Conservation (phyloP, 2,888 invertebrate genomes). For the Amphipoea oculea region DNA sequence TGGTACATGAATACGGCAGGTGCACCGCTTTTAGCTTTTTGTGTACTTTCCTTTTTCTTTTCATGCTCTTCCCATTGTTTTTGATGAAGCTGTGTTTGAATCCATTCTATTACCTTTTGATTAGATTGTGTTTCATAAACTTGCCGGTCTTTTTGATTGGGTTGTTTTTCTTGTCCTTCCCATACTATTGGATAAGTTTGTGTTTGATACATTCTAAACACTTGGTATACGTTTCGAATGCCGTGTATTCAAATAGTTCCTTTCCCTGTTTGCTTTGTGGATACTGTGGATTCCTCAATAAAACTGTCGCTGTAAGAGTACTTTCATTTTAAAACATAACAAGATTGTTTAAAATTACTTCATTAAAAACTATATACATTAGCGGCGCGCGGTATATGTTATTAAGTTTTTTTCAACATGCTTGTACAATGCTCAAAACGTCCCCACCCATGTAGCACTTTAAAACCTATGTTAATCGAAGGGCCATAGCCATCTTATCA, state of each 20-base stretch:
- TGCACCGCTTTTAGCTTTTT: slow-evolving; percentile 34
- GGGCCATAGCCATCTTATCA: too few species aligned
- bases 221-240: slow-evolving; percentile 33
- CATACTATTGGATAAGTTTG: not conserved
- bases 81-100: slow-evolving; percentile 18
- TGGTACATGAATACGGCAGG: slow-evolving; percentile 67
- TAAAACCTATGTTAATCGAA: too few species aligned
- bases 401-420: not conserved
- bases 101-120: slow-evolving; percentile 31
- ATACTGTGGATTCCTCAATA: not conserved
- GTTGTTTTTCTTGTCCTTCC: not conserved
- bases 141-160: not conserved
- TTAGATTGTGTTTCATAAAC: not conserved
- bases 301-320: slow-evolving; percentile 18
- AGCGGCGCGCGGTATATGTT: not conserved
- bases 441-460: too few species aligned
- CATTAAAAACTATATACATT: not conserved
- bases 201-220: slow-evolving; percentile 60
- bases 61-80: slow-evolving; percentile 9
- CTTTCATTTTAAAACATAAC: not conserved
- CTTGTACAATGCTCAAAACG: too few species aligned
- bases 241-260: not conserved
- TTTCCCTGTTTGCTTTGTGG: not conserved
- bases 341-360: not conserved
- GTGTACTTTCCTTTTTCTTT: slow-evolving; percentile 14